These are phyloP conservation scores for Pelecanoides urinatrix DNA, from an alignment of 2,113 vertebrate genomes.

Conservation along the genomic window DNA sequence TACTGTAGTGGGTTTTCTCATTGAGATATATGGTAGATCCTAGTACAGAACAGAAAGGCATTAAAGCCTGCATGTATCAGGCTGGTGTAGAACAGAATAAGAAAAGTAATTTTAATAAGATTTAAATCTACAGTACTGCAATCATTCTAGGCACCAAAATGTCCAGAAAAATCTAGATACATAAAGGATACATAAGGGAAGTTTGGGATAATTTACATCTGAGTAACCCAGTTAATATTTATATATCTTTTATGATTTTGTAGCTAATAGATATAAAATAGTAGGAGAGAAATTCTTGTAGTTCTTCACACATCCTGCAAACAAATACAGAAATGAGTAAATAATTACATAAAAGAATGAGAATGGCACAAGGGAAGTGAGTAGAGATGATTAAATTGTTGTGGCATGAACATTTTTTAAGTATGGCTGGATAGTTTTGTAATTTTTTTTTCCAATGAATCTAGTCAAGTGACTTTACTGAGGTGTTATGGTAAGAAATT, in stretches of 20 bases:
- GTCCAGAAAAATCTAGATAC: neutral
- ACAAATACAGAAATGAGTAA: neutral
- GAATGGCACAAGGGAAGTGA: neutral
- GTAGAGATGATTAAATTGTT: neutral
- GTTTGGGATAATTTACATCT: neutral
- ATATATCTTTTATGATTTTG: neutral
- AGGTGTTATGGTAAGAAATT: neutral
- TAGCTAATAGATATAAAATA: neutral
- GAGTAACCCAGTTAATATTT: neutral
- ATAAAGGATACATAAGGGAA: neutral
- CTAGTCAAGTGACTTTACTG: neutral
- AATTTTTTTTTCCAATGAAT: neutral
- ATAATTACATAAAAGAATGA: neutral
- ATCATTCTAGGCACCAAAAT: neutral
- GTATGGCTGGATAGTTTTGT: neutral
- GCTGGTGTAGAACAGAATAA: neutral
- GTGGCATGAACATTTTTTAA: neutral
- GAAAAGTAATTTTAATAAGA: neutral
- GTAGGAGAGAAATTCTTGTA: neutral
- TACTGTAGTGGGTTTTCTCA: neutral
- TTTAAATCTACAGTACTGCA: neutral
- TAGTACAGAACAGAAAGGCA: neutral
- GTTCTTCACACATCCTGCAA: neutral
- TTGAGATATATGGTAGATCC: neutral
- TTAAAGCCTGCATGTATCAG: neutral